Conservation (phyloP, 1,140 invertebrate genomes). For the Drosophila kurseongensis region DNA sequence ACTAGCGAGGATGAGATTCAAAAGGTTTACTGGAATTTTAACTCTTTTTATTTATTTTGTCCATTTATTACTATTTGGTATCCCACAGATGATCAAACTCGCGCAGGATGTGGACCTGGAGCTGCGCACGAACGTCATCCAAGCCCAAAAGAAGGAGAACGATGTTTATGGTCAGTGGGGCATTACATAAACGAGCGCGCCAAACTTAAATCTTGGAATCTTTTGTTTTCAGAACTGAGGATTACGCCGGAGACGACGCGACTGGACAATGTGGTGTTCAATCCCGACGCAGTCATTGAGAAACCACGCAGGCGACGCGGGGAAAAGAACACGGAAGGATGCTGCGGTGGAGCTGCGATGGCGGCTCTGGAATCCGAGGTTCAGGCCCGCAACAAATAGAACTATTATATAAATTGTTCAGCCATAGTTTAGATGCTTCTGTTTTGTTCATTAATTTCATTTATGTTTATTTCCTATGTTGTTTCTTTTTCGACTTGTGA, state of each 20-base stretch:
- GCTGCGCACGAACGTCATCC: slow-evolving; percentile 79
- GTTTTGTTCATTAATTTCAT: slow-evolving; percentile 19
- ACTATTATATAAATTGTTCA: slow-evolving; percentile 4
- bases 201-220: neutral
- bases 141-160: slow-evolving; percentile 63
- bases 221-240: slow-evolving; percentile 52
- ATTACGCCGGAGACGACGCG: slow-evolving; percentile 75
- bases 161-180: slow-evolving; percentile 63
- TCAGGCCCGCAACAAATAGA: slow-evolving; percentile 52
- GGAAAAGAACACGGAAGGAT: slow-evolving; percentile 45
- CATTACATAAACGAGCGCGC: slow-evolving; percentile 53
- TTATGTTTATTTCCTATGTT: slow-evolving; percentile 52
- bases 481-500: slow-evolving; percentile 64
- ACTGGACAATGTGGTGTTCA: slow-evolving; percentile 73
- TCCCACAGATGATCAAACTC: slow-evolving; percentile 69
- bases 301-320: slow-evolving; percentile 35
- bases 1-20: slow-evolving; percentile 66
- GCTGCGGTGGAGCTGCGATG: slow-evolving; percentile 63
- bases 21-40: slow-evolving; percentile 46
- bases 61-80: neutral
- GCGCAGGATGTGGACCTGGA: slow-evolving; percentile 74
- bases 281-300: slow-evolving; percentile 75
- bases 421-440: slow-evolving; percentile 40
- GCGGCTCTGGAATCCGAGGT: slow-evolving; percentile 50
- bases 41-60: neutral